Evolutionary conservation across 2,113 vertebrate species (phyloP).

Genomic region (Nibea coibor): DNA sequence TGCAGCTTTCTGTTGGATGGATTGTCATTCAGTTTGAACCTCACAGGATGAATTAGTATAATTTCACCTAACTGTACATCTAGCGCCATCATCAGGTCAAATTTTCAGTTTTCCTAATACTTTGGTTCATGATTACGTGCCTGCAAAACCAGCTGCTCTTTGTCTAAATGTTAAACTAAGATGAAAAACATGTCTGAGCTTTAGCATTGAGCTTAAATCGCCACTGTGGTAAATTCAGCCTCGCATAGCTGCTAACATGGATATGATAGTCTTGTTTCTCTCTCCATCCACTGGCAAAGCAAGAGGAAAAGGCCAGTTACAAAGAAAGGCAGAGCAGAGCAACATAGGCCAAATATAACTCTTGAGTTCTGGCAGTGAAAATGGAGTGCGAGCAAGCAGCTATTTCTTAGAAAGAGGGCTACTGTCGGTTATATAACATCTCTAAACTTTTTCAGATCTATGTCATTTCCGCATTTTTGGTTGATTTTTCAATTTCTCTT

Average conservation of each 20-base stretch:
- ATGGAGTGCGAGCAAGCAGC: conserved; percentile 13
- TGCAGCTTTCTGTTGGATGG: background rate
- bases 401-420: conserved; percentile 45
- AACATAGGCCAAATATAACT: conserved; percentile 61
- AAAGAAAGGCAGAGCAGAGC: conserved; percentile 32
- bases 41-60: background rate
- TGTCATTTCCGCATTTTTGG: conserved; percentile 1
- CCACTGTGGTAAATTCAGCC: background rate
- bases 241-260: background rate
- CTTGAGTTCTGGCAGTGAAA: conserved; percentile 49
- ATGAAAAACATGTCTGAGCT: background rate
- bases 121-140: background rate
- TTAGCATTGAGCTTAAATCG: background rate
- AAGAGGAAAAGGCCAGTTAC: conserved; percentile 24
- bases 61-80: background rate
- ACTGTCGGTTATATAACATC: conserved; percentile 3
- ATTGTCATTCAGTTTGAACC: background rate
- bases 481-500: conserved; percentile 16
- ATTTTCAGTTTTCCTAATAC: background rate
- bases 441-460: conserved; percentile 14
- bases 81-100: background rate
- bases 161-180: background rate
- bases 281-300: conserved; percentile 22
- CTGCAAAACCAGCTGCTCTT: background rate
- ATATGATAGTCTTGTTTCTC: conserved; percentile 15